These are phyloP conservation scores for Hydrocynus forskahlii DNA, from an alignment of 2,797 vertebrate species.

Conservation along the genomic window DNA sequence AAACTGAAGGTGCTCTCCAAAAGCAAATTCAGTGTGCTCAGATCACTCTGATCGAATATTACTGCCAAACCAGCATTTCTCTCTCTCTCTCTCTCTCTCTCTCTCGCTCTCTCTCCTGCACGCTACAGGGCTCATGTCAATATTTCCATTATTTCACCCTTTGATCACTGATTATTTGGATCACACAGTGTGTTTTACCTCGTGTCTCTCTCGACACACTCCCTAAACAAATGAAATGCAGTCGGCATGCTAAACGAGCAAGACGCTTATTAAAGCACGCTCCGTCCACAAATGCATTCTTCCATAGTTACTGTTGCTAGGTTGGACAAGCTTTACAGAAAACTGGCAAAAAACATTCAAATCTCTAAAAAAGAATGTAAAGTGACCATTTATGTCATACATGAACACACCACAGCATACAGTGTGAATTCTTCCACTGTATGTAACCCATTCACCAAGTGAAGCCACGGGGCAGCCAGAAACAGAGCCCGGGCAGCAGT, in stretches of 20 bases:
- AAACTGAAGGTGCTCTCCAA: conserved; percentile 41
- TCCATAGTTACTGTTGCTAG: neutral
- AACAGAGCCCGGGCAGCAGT: too few relatives aligned
- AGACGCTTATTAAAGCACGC: neutral
- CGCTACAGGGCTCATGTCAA: conserved; percentile 11
- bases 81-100: neutral
- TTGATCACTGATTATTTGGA: neutral
- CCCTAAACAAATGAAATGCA: neutral
- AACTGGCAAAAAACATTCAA: neutral
- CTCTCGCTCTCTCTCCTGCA: neutral
- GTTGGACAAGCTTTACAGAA: neutral
- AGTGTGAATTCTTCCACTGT: too few relatives aligned
- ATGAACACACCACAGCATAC: too few relatives aligned
- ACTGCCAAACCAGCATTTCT: conserved; percentile 9
- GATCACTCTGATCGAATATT: conserved; percentile 39
- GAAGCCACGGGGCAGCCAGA: too few relatives aligned
- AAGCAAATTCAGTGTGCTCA: conserved; percentile 34
- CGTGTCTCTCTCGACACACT: neutral
- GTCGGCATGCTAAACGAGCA: neutral
- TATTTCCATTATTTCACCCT: conserved; percentile 28
- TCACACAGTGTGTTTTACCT: neutral
- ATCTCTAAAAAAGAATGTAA: too few relatives aligned
- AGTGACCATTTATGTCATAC: too few relatives aligned
- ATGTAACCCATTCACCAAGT: too few relatives aligned
- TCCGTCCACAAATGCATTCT: neutral